Evolutionary conservation across 2,797 vertebrate species (phyloP).

Genomic region (Ficedula albicollis): DNA sequence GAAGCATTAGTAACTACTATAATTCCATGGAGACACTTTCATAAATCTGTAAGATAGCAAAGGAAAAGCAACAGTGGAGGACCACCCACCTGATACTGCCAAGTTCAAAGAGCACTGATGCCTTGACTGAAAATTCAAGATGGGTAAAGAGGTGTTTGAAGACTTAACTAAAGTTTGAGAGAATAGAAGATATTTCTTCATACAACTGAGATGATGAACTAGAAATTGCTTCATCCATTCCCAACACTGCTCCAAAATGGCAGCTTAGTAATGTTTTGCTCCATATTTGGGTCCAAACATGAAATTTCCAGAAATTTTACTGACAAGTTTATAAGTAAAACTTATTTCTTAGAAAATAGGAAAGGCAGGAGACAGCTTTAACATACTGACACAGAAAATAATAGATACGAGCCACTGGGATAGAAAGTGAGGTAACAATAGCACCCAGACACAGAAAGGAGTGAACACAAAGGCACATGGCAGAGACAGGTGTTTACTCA

Average conservation of each 20-base stretch:
- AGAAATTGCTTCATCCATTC: neutral
- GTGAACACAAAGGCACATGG: neutral
- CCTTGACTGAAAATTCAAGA: neutral
- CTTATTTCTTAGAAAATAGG: neutral
- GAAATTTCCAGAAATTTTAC: neutral
- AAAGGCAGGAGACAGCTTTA: neutral
- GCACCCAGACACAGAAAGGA: neutral
- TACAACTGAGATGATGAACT: neutral
- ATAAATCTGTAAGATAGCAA: neutral
- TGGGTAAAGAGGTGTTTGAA: neutral
- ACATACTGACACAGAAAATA: neutral
- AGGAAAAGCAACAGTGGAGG: neutral
- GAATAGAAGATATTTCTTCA: neutral
- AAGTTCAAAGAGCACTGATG: neutral
- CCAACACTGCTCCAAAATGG: neutral
- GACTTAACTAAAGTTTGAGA: neutral
- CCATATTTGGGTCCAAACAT: neutral
- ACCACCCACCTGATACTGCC: neutral
- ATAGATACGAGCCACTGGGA: neutral
- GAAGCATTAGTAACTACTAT: neutral
- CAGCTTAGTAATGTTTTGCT: neutral
- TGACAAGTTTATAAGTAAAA: neutral
- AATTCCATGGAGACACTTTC: neutral
- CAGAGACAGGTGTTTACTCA: neutral
- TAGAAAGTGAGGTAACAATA: neutral